Conservation (phyloP, 1,140 invertebrate species). For the Eriocheir sinensis region DNA sequence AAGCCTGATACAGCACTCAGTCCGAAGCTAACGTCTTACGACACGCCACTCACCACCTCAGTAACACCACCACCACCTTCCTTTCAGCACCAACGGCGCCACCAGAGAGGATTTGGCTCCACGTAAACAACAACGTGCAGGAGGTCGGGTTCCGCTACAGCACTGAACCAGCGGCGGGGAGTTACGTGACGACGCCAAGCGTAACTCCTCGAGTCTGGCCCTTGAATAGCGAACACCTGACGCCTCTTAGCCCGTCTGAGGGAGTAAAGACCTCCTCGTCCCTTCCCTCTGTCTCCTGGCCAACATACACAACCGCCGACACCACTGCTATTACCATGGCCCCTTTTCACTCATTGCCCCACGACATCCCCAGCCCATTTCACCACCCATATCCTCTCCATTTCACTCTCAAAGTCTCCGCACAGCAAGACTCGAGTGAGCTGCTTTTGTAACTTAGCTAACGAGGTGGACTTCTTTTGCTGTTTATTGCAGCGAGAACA, state of each 20-base stretch:
- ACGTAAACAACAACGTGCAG: not conserved
- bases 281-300: no score
- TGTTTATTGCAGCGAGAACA: no score
- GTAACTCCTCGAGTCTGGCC: not conserved
- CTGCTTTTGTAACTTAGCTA: not conserved
- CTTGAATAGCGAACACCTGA: not conserved
- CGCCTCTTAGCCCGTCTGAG: not conserved
- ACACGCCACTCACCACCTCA: not conserved
- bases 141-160: not conserved
- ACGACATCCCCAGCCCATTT: not conserved
- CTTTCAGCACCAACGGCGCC: constrained; percentile 64
- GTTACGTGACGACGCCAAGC: not conserved
- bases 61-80: constrained; percentile 50
- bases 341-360: no score
- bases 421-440: not conserved
- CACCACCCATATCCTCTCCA: not conserved
- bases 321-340: no score
- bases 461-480: not conserved
- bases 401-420: not conserved
- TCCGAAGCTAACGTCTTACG: not conserved
- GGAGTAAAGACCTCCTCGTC: not conserved
- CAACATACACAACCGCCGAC: not conserved
- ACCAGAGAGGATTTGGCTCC: constrained; percentile 36
- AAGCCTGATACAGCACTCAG: constrained; percentile 32
- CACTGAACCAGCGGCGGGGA: not conserved